phyloP scores from a whole-genome alignment of 2,888 invertebrate genomes.

The Andrena chrysosceles region DNA sequence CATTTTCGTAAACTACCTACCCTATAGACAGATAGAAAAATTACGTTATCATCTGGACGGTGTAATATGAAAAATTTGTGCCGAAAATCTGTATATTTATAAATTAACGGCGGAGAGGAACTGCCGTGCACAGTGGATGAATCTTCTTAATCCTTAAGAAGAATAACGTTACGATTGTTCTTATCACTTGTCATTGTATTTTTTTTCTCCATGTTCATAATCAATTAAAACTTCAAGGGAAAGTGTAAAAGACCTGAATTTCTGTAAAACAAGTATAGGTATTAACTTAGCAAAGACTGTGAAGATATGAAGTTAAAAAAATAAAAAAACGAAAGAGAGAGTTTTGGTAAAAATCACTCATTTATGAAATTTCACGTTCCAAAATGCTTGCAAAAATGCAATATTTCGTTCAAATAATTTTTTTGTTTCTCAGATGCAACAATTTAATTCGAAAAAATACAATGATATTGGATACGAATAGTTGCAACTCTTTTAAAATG shows the following conservation, averaged over 20 bases:
- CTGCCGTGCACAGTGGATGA: slow-evolving; percentile 32
- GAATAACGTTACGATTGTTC: slow-evolving; percentile 9
- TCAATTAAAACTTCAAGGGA: neutral
- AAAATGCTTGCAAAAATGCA: no score
- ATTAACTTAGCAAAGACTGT: no score
- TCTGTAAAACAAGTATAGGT: neutral
- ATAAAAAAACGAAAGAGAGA: no score
- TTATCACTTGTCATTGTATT: neutral
- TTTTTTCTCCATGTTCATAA: neutral
- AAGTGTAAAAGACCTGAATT: neutral
- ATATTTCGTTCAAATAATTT: neutral
- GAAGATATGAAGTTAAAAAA: neutral
- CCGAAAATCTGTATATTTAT: slow-evolving; percentile 22
- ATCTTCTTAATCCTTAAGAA: slow-evolving; percentile 17
- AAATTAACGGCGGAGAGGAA: slow-evolving; percentile 46
- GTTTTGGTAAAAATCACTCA: no score
- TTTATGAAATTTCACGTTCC: no score
- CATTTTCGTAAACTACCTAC: slow-evolving; percentile 1
- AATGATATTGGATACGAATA: neutral
- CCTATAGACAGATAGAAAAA: slow-evolving; percentile 5
- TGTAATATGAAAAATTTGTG: slow-evolving; percentile 41
- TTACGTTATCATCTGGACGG: neutral
- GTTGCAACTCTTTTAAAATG: neutral
- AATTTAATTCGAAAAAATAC: neutral
- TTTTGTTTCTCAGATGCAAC: neutral